Percentiles rank a stretch among this genome's conserved stretches.
Evolutionary conservation across 2,113 vertebrate genomes (phyloP).

Genomic region (Chrysochloris asiatica): DNA sequence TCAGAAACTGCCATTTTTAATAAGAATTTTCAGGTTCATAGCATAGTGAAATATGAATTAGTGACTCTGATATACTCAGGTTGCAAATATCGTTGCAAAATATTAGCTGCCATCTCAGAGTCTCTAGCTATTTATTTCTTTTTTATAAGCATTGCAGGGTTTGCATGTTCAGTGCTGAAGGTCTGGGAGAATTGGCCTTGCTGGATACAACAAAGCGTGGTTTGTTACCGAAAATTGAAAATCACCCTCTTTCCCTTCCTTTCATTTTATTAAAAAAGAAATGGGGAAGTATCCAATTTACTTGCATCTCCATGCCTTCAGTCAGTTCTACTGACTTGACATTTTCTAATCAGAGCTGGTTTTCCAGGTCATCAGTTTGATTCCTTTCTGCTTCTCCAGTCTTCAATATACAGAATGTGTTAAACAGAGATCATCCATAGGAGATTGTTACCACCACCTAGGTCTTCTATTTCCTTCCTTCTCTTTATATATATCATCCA

Average conservation of each 20-base stretch:
- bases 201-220: neutral
- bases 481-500: rapidly evolving
- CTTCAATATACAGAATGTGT: neutral
- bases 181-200: neutral
- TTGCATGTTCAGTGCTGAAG: neutral
- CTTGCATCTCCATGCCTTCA: neutral
- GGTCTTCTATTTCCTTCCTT: neutral
- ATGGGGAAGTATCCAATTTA: neutral
- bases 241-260: neutral
- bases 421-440: neutral
- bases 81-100: conserved; percentile 22
- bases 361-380: neutral
- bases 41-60: conserved; percentile 51
- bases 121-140: conserved; percentile 1
- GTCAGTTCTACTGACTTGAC: neutral
- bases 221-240: neutral
- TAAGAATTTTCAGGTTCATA: conserved; percentile 65
- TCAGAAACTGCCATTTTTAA: conserved; percentile 63
- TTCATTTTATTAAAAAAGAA: neutral
- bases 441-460: neutral
- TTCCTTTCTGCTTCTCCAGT: conserved; percentile 17
- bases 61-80: neutral
- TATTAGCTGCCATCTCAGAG: neutral
- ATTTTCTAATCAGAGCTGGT: neutral
- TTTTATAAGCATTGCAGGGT: conserved; percentile 9